A percentile compares a stretch with the other conserved stretches of the same genome.
phyloP scores from a whole-genome alignment of 64 coral and sea anemone species.

The Pachyseris speciosa region DNA sequence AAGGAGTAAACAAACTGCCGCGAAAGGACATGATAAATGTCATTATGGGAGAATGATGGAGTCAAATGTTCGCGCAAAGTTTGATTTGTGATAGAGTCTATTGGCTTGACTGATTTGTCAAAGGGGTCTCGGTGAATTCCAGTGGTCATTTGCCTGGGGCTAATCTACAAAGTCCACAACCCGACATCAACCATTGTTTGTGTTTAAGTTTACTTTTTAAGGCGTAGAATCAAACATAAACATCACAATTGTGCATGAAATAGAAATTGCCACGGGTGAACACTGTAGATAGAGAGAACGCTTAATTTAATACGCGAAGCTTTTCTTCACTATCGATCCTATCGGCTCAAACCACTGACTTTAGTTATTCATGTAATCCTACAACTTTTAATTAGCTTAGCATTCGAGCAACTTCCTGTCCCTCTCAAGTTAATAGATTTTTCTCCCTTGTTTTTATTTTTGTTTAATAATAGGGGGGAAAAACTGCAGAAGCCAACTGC shows the following conservation, averaged over 20 bases:
- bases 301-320: background rate
- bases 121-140: constrained; percentile 37
- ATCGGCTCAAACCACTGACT: constrained; percentile 36
- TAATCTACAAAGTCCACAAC: constrained; percentile 53
- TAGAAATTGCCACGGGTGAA: background rate
- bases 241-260: background rate
- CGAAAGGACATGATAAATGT: background rate
- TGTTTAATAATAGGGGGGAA: background rate
- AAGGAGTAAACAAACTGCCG: background rate
- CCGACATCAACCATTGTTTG: background rate
- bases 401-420: constrained; percentile 51
- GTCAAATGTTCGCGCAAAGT: background rate
- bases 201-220: constrained; percentile 12
- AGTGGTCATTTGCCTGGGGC: constrained; percentile 27
- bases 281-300: background rate
- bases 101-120: constrained; percentile 17
- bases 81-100: background rate
- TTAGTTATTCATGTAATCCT: constrained; percentile 47
- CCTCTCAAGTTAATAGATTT: constrained; percentile 32
- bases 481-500: background rate
- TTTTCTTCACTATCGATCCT: constrained; percentile 27
- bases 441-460: background rate
- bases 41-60: background rate
- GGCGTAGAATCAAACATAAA: background rate
- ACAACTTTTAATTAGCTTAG: constrained; percentile 56